Evolutionary conservation across 64 coral and sea anemone species (phyloP), one percentile per base, ranked within the genome.

Genomic region (Pocillopora verrucosa): DNA sequence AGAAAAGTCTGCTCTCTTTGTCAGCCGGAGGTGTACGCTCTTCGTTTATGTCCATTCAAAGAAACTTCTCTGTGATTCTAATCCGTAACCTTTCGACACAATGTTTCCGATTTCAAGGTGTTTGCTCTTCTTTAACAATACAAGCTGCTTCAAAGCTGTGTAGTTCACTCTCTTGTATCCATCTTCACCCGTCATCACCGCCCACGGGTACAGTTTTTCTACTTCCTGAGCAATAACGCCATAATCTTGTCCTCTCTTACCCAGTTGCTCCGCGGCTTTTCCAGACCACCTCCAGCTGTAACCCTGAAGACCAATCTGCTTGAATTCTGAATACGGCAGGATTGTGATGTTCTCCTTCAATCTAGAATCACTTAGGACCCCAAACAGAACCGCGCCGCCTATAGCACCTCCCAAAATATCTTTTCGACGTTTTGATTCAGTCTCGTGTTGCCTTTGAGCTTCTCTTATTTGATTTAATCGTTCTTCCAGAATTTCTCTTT

Each of bases 161-260:
- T 89, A 89, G 60, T 79, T 36, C 58, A 89, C 87, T 68, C 87
- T 78, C 35, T 79, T 89, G 76, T 79, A 89, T 3, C 87, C 74
- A 56, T 89, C 61, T 20, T 36, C 61, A 10, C 62, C 87, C 22
- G 38, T 34, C 41, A 11, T 14, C 60, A 79, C 87, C 16, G 75
- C 75, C 74, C 15, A 16, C 34, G 87, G 87, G 60, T 79, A 89
- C 12, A 79, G 36, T 51, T 68, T 79, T 36, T 89, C 87, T 5
- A 89, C 87, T 13, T 89, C 87, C 41, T 89, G 87, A 13, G 87
- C 87, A 41, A 89, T 89, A 2, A 89, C 74, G 17, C 87, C 87
- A 16, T 67, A 58, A 51, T n/a, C 75, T 45, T 58, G 2, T 45
- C 87, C 87, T 14, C 62, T 62, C 75, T 61, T 77, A 69, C 75